Conservation (phyloP, 1,140 invertebrate species). For the Neotoxoptera formosana region DNA sequence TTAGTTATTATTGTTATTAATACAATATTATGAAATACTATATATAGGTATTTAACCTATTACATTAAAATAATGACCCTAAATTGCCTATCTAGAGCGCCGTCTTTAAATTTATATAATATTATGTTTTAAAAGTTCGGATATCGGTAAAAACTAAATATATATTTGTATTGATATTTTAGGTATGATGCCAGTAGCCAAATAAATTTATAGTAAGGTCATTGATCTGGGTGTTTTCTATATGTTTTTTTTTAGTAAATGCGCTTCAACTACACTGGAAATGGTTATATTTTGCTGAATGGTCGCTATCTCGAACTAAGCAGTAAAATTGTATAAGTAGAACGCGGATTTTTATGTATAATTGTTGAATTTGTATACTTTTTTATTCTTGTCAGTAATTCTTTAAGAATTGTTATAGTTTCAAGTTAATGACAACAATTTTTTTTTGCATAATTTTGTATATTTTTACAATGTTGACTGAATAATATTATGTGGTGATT, state of each 20-base stretch:
- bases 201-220: neutral
- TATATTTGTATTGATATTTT: neutral
- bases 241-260: neutral
- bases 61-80: neutral
- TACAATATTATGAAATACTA: neutral
- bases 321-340: neutral
- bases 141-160: neutral
- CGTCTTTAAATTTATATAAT: neutral
- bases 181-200: neutral
- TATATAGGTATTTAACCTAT: neutral
- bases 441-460: too few relatives aligned
- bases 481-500: too few relatives aligned
- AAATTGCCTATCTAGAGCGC: constrained; percentile 2
- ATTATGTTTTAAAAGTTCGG: neutral
- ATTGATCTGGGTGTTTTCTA: neutral
- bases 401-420: too few relatives aligned
- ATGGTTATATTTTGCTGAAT: neutral
- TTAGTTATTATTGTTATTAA: neutral
- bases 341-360: neutral
- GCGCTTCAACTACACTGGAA: neutral
- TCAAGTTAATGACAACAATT: too few relatives aligned
- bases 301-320: neutral
- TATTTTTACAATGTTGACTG: too few relatives aligned
- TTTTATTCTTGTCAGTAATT: too few relatives aligned
- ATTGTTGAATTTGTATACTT: neutral